Conservation (phyloP, 2,888 invertebrate genomes). For the Rhamphomyia laevipes region DNA sequence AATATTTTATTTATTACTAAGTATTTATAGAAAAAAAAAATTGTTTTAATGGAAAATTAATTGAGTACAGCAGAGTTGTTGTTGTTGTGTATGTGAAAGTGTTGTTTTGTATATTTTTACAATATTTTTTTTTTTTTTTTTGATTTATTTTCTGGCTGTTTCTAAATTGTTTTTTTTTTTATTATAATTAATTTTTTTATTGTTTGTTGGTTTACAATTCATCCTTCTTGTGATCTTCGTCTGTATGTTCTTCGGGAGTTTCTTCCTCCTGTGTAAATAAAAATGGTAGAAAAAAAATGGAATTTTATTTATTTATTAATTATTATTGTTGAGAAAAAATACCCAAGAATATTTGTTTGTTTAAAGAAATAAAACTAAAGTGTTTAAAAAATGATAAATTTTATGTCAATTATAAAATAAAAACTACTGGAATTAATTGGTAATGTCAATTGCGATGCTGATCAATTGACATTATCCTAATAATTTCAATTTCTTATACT, state of each 20-base stretch:
- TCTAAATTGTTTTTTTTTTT: background rate
- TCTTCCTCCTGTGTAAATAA: slow-evolving; percentile 21
- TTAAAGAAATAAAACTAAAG: background rate
- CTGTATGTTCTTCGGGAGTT: slow-evolving; percentile 21
- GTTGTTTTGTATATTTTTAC: background rate
- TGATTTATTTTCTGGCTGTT: background rate
- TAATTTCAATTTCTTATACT: too few relatives aligned
- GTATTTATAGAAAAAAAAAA: too few relatives aligned
- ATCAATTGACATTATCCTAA: too few relatives aligned
- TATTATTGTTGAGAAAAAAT: background rate
- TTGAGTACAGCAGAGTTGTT: too few relatives aligned
- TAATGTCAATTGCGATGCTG: too few relatives aligned
- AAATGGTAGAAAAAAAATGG: slow-evolving; percentile 2
- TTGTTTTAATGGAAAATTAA: too few relatives aligned
- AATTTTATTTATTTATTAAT: background rate
- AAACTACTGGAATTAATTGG: too few relatives aligned
- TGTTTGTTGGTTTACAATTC: slow-evolving; percentile 34
- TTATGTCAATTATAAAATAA: too few relatives aligned
- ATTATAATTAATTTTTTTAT: background rate
- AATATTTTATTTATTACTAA: too few relatives aligned
- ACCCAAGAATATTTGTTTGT: background rate
- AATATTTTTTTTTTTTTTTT: background rate
- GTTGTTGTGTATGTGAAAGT: too few relatives aligned
- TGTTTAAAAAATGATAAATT: background rate
- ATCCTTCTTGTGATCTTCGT: slow-evolving; percentile 33